Base-by-base conservation (phyloP, 2,888 invertebrate genomes). In the Campoletis raptor region DNA sequence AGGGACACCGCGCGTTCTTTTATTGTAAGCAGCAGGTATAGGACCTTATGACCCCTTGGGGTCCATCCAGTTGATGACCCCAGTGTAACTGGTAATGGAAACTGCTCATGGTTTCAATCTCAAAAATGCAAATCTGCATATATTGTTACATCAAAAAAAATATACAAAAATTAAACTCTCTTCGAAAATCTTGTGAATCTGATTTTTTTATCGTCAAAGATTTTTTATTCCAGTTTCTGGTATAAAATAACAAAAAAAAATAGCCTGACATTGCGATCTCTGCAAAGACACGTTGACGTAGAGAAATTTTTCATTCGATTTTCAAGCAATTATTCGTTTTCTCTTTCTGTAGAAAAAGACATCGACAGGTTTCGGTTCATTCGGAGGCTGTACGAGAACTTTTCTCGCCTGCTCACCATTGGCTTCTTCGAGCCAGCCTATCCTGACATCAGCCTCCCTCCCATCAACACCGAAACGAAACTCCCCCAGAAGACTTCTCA, bases 361-460 rank as follows among this genome's bases (percentile, higher is more conserved):
- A 30, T 61, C 61, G 61, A 61, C 15, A 15, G 61, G 67, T 57
- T 45, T 66, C 42, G 82, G n/a, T 78, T 83, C 83, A 84, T 74
- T 40, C 77, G 90, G 92, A 92, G 89, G 91, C 91, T 91, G 91
- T 90, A 90, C 92, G 91, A 92, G 89, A 90, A 91, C 88, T 73
- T 90, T 48, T 64, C 85, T 79, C 81, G 79, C 91, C 86, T 84
- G 89, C 84, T 89, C 88, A 85, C 91, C 82, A 93, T 93, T 93
- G 93, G 93, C 86, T 88, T 90, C 84, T 82, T 84, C 64, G 81
- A 54, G 83, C 72, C 52, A 83, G 83, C 93, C 93, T 93, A 93
- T 93, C 88, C 85, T 87, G 84, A 87, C 87, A 83, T 81, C 57
- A 86, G 83, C 76, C 88, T 90, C 93, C 93, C 93, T 90, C 89